phyloP scores from a whole-genome alignment of 2,113 vertebrate genomes.

The Cyphomyrus plagiostoma region DNA sequence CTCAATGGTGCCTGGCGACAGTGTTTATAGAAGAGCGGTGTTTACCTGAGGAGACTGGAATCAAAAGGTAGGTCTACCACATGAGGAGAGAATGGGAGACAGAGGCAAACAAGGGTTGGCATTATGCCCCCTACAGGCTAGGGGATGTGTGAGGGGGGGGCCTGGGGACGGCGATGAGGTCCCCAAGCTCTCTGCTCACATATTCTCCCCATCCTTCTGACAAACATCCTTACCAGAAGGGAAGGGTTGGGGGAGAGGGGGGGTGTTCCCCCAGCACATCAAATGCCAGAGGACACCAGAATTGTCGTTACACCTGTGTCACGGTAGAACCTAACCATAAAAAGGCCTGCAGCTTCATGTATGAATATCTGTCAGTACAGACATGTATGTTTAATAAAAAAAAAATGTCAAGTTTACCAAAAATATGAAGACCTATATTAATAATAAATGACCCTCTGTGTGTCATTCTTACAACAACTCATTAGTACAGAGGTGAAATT shows the following conservation, averaged over 20 bases:
- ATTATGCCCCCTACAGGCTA: neutral
- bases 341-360: neutral
- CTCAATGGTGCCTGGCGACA: slow-evolving; percentile 57
- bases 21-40: slow-evolving; percentile 56
- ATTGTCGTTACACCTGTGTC: neutral
- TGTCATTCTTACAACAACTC: neutral
- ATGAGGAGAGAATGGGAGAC: neutral
- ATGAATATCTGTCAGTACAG: neutral
- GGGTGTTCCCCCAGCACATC: neutral
- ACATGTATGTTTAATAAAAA: neutral
- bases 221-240: neutral
- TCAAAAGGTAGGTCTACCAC: too few relatives aligned
- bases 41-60: neutral
- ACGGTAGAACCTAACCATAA: neutral
- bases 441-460: neutral
- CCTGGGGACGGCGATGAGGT: neutral
- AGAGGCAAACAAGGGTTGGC: slow-evolving; percentile 13
- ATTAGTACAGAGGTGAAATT: neutral
- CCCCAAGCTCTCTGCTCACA: neutral
- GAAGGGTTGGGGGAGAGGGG: neutral
- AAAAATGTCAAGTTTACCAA: neutral
- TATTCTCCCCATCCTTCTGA: neutral
- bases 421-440: neutral
- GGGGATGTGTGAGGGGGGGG: neutral
- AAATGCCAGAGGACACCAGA: neutral